Percentiles rank a stretch among this genome's conserved stretches.
Conservation (phyloP, 2,888 invertebrate genomes). For the Cylloceria caligata region DNA sequence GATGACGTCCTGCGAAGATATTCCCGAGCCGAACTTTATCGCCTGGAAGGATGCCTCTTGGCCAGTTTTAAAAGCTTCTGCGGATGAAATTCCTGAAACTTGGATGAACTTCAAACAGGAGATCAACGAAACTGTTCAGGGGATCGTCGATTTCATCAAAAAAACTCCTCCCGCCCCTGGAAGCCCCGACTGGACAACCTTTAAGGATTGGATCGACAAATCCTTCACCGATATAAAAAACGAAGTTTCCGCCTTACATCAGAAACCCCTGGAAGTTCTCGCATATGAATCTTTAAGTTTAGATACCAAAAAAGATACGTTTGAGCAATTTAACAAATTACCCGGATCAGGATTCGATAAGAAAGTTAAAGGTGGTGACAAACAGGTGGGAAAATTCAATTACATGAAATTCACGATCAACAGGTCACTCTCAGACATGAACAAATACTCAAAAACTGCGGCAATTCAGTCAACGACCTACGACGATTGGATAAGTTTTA, state of each 20-base stretch:
- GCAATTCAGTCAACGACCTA: constrained; percentile 18
- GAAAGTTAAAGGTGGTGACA: not conserved
- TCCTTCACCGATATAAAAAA: constrained; percentile 72
- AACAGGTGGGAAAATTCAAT: constrained; percentile 1
- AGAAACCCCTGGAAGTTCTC: constrained; percentile 13
- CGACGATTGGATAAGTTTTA: constrained; percentile 73
- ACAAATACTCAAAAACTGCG: constrained; percentile 11
- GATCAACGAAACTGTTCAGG: constrained; percentile 73
- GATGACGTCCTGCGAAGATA: constrained; percentile 87
- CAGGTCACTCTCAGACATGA: constrained; percentile 36
- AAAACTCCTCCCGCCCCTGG: constrained; percentile 57
- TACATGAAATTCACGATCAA: constrained; percentile 33
- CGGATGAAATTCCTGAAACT: constrained; percentile 12
- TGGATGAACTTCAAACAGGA: constrained; percentile 71
- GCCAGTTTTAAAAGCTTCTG: constrained; percentile 24
- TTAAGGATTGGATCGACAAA: constrained; percentile 71
- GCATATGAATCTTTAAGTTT: not conserved
- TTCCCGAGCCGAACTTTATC: constrained; percentile 87
- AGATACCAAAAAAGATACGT: not conserved
- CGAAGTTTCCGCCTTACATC: constrained; percentile 67
- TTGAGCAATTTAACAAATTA: not conserved
- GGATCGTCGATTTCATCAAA: constrained; percentile 70
- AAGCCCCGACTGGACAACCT: constrained; percentile 69
- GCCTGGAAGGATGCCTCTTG: constrained; percentile 86
- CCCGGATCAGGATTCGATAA: not conserved